Evolutionary conservation across 2,888 invertebrate species (phyloP).

Genomic region (Gandaritis pyraliata): DNA sequence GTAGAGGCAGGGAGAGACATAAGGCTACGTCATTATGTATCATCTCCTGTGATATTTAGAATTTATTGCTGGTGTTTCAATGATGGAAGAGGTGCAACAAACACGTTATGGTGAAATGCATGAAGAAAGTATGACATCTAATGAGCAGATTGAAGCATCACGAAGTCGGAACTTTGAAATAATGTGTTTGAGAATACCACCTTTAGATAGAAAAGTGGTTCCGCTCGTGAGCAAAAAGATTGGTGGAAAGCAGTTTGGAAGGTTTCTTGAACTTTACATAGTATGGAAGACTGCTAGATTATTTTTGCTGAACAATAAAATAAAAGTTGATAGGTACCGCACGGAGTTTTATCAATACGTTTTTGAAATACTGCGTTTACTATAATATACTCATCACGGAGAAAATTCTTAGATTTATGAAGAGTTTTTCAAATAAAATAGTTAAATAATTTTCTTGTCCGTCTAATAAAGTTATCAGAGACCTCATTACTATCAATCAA

Average conservation of each 20-base stretch:
- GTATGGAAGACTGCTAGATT: no score
- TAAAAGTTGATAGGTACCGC: no score
- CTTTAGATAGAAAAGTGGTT: conserved; percentile 23
- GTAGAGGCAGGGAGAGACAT: conserved; percentile 40
- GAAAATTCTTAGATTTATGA: no score
- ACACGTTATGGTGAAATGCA: conserved; percentile 52
- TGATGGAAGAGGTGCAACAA: conserved; percentile 66
- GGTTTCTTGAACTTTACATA: no score
- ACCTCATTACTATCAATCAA: conserved; percentile 37
- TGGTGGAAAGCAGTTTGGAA: conserved; percentile 1
- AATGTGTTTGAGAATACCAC: conserved; percentile 11
- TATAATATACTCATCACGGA: no score
- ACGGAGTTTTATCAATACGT: no score
- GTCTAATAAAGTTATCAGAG: conserved; percentile 48
- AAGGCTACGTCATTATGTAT: conserved; percentile 71
- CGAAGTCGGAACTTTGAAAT: conserved; percentile 34
- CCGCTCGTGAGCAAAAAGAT: conserved; percentile 16
- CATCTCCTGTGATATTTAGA: conserved; percentile 76
- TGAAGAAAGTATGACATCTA: conserved; percentile 34
- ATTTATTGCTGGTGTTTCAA: conserved; percentile 73
- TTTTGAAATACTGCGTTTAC: no score
- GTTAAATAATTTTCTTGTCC: background rate
- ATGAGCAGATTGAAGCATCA: conserved; percentile 37
- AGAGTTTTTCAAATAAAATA: background rate
- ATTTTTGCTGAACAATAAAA: no score